A percentile compares a stretch with the other conserved stretches of the same genome.
Conservation (phyloP, 2,888 invertebrate genomes). For the Crepidodera aurea region DNA sequence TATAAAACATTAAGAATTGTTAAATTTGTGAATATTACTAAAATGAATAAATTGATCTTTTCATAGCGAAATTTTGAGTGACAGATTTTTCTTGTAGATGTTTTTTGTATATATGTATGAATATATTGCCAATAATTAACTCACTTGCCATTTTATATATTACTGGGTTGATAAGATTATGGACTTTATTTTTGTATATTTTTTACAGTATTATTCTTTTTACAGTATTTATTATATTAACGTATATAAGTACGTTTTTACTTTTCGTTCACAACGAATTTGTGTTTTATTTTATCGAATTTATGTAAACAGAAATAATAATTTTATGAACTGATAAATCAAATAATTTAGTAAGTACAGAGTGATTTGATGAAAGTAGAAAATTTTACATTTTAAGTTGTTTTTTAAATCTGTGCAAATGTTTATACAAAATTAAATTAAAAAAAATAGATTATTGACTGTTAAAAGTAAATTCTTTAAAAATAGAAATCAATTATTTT, state of each 20-base stretch:
- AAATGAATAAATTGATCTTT: too few species aligned
- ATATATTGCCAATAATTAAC: constrained; percentile 51
- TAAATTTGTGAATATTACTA: too few species aligned
- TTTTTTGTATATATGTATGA: constrained; percentile 55
- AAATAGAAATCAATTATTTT: too few species aligned
- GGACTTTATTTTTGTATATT: constrained; percentile 52
- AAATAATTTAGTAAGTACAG: neutral
- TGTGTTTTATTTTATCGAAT: constrained; percentile 27
- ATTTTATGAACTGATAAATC: constrained; percentile 10
- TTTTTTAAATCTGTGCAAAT: too few species aligned
- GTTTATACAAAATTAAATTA: too few species aligned
- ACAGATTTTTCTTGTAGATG: constrained; percentile 47
- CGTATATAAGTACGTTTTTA: constrained; percentile 44
- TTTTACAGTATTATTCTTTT: constrained; percentile 53
- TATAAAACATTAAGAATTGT: too few species aligned
- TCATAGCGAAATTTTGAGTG: constrained; percentile 18
- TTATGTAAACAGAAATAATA: neutral
- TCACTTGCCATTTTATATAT: constrained; percentile 51
- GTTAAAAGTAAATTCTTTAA: too few species aligned
- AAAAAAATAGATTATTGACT: too few species aligned
- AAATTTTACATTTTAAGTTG: too few species aligned
- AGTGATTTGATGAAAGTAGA: too few species aligned
- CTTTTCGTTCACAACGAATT: constrained; percentile 42
- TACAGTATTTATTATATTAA: constrained; percentile 50
- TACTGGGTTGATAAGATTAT: constrained; percentile 43